These are phyloP conservation scores for Pomatostomus ruficeps DNA, from an alignment of 2,113 vertebrate species.

Conservation along the genomic window DNA sequence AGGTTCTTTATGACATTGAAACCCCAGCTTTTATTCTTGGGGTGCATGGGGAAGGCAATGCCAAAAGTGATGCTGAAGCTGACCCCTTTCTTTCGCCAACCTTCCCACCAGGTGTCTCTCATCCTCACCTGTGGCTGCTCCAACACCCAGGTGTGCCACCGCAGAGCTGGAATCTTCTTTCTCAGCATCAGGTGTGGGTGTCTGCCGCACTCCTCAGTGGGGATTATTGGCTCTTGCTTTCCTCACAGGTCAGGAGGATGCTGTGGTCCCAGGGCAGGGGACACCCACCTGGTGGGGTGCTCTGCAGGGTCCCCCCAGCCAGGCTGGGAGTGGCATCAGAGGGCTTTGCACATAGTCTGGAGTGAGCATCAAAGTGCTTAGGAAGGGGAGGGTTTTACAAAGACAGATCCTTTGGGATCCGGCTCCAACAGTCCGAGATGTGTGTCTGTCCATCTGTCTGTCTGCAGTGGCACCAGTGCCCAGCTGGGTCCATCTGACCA, in stretches of 20 bases:
- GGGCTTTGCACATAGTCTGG: not conserved
- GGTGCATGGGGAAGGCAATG: not conserved
- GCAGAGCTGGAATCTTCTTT: not conserved
- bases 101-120: constrained; percentile 31
- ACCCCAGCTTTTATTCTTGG: constrained; percentile 12
- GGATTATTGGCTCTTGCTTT: not conserved
- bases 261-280: not conserved
- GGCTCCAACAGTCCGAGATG: fast-evolving
- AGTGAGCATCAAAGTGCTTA: not conserved
- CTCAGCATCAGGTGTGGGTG: not conserved
- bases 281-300: not conserved
- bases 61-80: not conserved
- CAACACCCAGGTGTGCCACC: fast-evolving
- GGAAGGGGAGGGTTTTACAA: not conserved
- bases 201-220: not conserved
- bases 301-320: not conserved
- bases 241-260: not conserved
- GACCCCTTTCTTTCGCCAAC: not conserved
- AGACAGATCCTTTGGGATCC: not conserved
- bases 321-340: not conserved
- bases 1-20: constrained; percentile 4
- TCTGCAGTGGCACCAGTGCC: not conserved
- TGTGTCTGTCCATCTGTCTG: not conserved
- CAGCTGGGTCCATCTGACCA: not conserved
- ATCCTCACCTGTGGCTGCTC: not conserved